Conservation (phyloP, 1,140 invertebrate genomes). For the Gryon sp. region DNA sequence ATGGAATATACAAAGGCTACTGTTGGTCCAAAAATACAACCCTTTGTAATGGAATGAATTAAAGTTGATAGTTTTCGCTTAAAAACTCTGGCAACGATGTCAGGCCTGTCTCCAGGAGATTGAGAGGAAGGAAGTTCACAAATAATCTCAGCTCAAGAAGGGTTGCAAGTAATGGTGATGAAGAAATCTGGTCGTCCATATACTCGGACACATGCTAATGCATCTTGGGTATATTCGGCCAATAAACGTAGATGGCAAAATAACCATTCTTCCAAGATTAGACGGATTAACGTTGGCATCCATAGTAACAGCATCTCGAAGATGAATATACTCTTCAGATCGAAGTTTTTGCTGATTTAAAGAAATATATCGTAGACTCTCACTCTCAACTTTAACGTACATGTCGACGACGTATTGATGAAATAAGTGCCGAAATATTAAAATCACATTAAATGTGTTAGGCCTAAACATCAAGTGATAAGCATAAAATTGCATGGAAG, state of each 20-base stretch:
- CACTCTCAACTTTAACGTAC: slow-evolving; percentile 80
- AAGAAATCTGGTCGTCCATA: too few relatives aligned
- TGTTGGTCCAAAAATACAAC: too few relatives aligned
- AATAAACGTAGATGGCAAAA: slow-evolving; percentile 1
- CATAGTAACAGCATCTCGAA: slow-evolving; percentile 2
- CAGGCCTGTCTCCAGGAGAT: too few relatives aligned
- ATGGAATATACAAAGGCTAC: too few relatives aligned
- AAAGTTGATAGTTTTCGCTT: too few relatives aligned
- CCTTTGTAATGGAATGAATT: too few relatives aligned
- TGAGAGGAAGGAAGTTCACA: too few relatives aligned
- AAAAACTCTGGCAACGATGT: too few relatives aligned
- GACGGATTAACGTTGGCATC: slow-evolving; percentile 5
- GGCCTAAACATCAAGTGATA: background rate
- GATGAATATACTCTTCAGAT: slow-evolving; percentile 77
- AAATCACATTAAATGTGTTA: background rate
- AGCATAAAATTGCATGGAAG: slow-evolving; percentile 35
- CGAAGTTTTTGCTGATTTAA: slow-evolving; percentile 78
- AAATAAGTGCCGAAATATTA: slow-evolving; percentile 77
- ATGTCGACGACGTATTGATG: slow-evolving; percentile 79
- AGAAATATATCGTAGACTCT: slow-evolving; percentile 72
- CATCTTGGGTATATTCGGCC: too few relatives aligned
- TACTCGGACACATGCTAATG: too few relatives aligned
- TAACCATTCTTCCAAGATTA: background rate
- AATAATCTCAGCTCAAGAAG: too few relatives aligned
- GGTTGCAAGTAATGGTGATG: too few relatives aligned